Percentiles rank a stretch among this genome's conserved stretches.
These are phyloP conservation scores for Teleopsis dalmanni DNA, from an alignment of 1,140 invertebrate species.

Conservation along the genomic window DNA sequence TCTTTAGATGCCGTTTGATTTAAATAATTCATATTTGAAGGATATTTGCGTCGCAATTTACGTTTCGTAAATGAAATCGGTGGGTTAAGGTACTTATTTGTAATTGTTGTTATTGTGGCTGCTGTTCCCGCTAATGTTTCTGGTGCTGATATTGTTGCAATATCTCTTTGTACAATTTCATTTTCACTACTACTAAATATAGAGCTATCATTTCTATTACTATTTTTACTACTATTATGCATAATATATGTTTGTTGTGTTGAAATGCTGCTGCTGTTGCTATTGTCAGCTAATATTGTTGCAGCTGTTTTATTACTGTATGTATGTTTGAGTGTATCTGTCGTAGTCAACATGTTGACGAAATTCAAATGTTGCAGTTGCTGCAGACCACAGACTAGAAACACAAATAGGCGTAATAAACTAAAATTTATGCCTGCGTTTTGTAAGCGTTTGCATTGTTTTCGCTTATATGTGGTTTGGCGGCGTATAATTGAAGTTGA, in stretches of 20 bases:
- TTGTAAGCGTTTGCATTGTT: neutral
- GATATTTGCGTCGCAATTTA: constrained; percentile 25
- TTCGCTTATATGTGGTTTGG: too few species aligned
- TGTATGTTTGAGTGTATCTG: constrained; percentile 11
- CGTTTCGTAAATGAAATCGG: too few species aligned
- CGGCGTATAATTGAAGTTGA: too few species aligned
- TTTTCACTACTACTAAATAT: constrained; percentile 36
- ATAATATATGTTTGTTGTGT: constrained; percentile 15
- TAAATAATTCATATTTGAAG: constrained; percentile 4
- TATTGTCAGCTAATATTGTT: too few species aligned
- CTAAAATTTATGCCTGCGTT: constrained; percentile 10
- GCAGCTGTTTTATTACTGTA: too few species aligned
- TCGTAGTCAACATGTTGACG: constrained; percentile 30
- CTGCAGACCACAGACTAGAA: constrained; percentile 13
- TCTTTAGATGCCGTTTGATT: neutral
- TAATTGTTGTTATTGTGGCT: constrained; percentile 13
- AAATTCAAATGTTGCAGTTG: constrained; percentile 17
- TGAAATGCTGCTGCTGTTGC: constrained; percentile 10
- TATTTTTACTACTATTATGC: constrained; percentile 1
- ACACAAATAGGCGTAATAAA: neutral
- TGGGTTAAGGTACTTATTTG: constrained; percentile 19
- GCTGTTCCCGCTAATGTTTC: constrained; percentile 15
- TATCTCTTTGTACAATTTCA: constrained; percentile 34
- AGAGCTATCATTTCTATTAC: constrained; percentile 16
- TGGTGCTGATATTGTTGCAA: constrained; percentile 1